Base-by-base conservation (phyloP, 2,113 vertebrate species). In the Rynchops niger region DNA sequence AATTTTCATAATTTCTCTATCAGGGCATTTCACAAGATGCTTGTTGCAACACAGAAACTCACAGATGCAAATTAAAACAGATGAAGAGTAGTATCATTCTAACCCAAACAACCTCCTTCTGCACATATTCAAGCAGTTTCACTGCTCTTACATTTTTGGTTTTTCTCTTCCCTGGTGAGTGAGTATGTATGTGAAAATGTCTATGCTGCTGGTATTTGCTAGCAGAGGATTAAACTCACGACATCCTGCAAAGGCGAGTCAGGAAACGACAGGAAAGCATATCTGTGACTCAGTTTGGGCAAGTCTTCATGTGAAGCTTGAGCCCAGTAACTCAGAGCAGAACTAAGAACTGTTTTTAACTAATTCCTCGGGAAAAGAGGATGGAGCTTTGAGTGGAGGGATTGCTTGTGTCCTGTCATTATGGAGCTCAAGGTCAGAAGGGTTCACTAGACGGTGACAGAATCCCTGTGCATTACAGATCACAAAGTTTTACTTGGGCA, bases 231-330 rank as follows among this genome's bases (percentile, higher is more conserved):
- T 38, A 66, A 77, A 56, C 20, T 40, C 16, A 53, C 6, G 8
- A 29, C 0, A 1, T 10, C 11, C 72, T 70, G 43, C 36, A 62
- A 53, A 69, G 47, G 3, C 3, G 5, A 70, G 3, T 15, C 2
- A 30, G 58, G 73, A 86, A 55, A 5, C 1, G 1, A 7, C 15
- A 77, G 36, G 20, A 49, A 73, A 70, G 9, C 3, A 0, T 3
- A 7, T 65, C 17, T 40, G 17, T 77, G 87, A 56, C 43, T 38
- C 30, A 62, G 20, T 16, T 20, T 62, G 45, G 23, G 45, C 59
- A 74, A 81, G 62, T 29, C 63, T 34, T 43, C 22, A 5, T 10
- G 17, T 38, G 43, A 71, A 79, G 11, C 29, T 53, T 8, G n/a
- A 73, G 19, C 19, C 7, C 77, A 52, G 55, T 22, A 70, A 81